Evolutionary conservation across 2,797 vertebrate species (phyloP).

Genomic region (Crenuchus spilurus): DNA sequence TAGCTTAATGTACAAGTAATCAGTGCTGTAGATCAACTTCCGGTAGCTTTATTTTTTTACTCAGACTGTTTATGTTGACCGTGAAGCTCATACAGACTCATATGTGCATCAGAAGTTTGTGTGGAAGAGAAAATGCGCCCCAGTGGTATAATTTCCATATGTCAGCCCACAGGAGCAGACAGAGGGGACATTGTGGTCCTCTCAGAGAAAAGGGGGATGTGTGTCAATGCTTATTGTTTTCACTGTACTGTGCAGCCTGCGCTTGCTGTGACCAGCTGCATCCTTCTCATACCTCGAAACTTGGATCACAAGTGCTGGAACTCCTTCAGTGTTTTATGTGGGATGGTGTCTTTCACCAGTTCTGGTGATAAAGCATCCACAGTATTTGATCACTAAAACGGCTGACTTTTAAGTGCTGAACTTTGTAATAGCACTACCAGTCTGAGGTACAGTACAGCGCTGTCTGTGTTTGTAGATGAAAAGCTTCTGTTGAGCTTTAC

Average conservation of each 20-base stretch:
- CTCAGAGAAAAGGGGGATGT: constrained; percentile 38
- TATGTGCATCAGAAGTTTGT: constrained; percentile 1
- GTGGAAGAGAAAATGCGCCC: constrained; percentile 30
- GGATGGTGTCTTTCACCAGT: constrained; percentile 8
- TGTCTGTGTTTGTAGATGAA: neutral
- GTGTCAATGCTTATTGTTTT: constrained; percentile 54
- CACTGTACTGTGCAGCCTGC: constrained; percentile 40
- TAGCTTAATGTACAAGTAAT: too few relatives aligned
- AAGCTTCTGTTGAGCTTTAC: constrained; percentile 6
- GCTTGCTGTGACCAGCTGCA: constrained; percentile 44
- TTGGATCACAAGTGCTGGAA: constrained; percentile 18
- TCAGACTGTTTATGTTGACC: too few relatives aligned
- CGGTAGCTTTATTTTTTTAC: too few relatives aligned
- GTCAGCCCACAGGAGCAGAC: constrained; percentile 66
- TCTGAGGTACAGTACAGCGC: neutral
- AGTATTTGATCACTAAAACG: neutral
- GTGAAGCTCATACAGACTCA: too few relatives aligned
- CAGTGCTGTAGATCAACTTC: too few relatives aligned
- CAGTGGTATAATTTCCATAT: constrained; percentile 65
- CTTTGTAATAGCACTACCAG: neutral
- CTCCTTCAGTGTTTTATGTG: constrained; percentile 21
- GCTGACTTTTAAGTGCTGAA: too few relatives aligned
- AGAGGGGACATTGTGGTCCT: constrained; percentile 65
- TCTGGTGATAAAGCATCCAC: neutral
- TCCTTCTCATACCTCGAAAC: constrained; percentile 39